phyloP scores from a whole-genome alignment of 2,888 invertebrate species.

The Aelia acuminata region DNA sequence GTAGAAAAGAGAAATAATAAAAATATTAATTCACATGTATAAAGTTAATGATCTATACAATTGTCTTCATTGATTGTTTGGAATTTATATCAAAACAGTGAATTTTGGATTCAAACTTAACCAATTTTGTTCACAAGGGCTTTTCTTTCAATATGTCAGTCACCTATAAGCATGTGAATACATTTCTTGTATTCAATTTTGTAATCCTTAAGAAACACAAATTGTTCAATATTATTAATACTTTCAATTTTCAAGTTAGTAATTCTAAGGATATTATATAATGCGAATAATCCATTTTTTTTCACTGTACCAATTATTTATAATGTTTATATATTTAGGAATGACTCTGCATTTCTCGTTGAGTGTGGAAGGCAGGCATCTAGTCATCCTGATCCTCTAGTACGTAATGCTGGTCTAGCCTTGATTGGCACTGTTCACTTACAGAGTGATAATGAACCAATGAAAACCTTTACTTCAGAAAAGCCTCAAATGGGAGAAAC shows the following conservation, averaged over 20 bases:
- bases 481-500: constrained; percentile 35
- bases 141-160: background rate
- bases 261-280: background rate
- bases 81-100: background rate
- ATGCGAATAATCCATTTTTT: background rate
- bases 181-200: background rate
- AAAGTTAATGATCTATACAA: background rate
- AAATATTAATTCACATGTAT: no score
- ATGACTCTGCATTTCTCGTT: constrained; percentile 82
- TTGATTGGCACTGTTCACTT: constrained; percentile 84
- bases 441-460: constrained; percentile 70
- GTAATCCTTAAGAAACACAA: background rate
- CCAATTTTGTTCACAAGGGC: background rate
- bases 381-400: constrained; percentile 46
- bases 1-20: background rate
- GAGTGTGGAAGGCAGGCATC: constrained; percentile 71
- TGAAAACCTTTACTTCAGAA: background rate
- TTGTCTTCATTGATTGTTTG: background rate
- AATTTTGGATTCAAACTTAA: no score
- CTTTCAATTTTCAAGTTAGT: background rate
- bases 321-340: constrained; percentile 66
- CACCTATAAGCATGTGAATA: background rate
- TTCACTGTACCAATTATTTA: background rate
- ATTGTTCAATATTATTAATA: background rate
- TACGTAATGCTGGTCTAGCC: constrained; percentile 79